Base-by-base conservation (phyloP, 2,888 invertebrate species). In the Baccha elongata region DNA sequence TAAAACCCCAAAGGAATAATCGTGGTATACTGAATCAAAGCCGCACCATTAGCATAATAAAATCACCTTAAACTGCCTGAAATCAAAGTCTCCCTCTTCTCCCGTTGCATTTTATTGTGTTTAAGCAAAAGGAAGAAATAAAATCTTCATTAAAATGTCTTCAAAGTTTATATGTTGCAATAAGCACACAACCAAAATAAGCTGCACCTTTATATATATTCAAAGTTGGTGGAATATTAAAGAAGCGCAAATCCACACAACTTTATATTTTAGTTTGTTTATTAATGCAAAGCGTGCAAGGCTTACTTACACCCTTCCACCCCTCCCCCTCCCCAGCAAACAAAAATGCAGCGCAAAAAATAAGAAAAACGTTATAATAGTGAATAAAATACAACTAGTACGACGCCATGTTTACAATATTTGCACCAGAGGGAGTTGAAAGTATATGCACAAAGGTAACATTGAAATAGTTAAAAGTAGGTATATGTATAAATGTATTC, bases 261-360 rank as follows among this genome's bases (percentile, higher is more conserved):
- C 76, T 73, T 83, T 76, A 44, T 83, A 62, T 53, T 83, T 76
- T 64, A 67, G 42, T 44, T 69, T 73, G 48, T 68, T 60, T 83
- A 78, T 78, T 73, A 83, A 83, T 76, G 81, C 76, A 83, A 76
- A 76, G 55, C 76, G 67, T 83, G 72, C 76, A 76, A 62, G 32
- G 21, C 40, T 68, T 64, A 32, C 29, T 23, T 37, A 19, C 55
- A 35, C 21, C 35, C 21, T 48, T 21, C 13, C 13, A n/a, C 19
- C 21, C 19, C 29, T 60, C 29, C 5, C 1, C 13, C 6, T 8
- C 13, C 3, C 29, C 15, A 11, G 17, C 26, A 40, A 37, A 23
- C 5, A 55, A 11, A 8, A 19, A 21, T n/a, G n/a, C 13, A 17
- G 29, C 26, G 17, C 19, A 71, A 75, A 72, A 76, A 68, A 76